Base-by-base conservation (phyloP, 2,888 invertebrate species). In the Leptopilina syphax region DNA sequence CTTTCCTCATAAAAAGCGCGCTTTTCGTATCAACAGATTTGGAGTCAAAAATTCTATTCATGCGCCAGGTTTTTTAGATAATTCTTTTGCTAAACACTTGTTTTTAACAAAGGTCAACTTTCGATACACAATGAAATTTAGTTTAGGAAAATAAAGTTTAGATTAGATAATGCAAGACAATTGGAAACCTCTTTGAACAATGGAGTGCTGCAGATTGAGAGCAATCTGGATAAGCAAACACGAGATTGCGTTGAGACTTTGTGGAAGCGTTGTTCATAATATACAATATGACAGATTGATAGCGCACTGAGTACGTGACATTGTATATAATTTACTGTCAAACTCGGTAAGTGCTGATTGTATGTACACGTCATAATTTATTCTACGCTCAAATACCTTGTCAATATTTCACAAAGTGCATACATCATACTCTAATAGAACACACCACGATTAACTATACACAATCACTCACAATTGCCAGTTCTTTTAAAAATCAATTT, bases 321-420 rank as follows among this genome's bases (percentile, higher is more conserved):
- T 70, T 70, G 54, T 54, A 18, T 70, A 70, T 70, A 54, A 70
- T 70, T 70, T 70, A 70, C 12, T 70, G 27, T 70, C 70, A 70
- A 70, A 8, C 27, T 27, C 27, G 50, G 9, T 27, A 70, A 70
- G 70, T 54, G 54, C 70, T 24, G 12, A 8, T 27, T 34, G 9
- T 70, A 57, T 54, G 34, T 73, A 54, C n/a, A 73, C 2, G 70
- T 34, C 54, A 50, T 27, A 57, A 27, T 73, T 73, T 34, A 54
- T 73, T 73, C 70, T n/a, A 1, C 6, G n/a, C 9, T 54, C 57
- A 73, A 73, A 57, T 57, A 54, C 9, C 70, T 44, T 73, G 54
- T 34, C 70, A 73, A 54, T 73, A 50, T 13, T 73, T 24, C 68
- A 10, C 50, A 50, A 70, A 24, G 24, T 73, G 34, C 47, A 70